Evolutionary conservation across 2,797 vertebrate species (phyloP).

Genomic region (Sebastes nivosus): DNA sequence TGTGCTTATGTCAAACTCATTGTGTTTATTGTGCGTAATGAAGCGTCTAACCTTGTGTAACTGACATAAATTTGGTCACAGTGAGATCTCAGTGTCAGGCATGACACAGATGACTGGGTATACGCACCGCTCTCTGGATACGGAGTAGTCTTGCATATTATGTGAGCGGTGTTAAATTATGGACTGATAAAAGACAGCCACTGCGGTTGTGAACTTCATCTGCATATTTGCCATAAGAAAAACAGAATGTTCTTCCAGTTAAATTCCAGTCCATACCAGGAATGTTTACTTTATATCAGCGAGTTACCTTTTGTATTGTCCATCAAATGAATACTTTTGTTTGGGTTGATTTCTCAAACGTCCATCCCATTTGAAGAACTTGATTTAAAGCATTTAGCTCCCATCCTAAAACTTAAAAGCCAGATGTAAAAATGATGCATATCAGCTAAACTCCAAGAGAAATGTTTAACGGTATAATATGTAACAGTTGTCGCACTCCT

Average conservation of each 20-base stretch:
- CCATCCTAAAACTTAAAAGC: neutral
- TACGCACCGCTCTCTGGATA: neutral
- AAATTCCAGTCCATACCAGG: neutral
- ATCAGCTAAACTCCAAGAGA: neutral
- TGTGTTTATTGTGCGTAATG: conserved; percentile 1
- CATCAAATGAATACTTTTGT: neutral
- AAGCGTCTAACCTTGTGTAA: neutral
- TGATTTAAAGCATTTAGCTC: neutral
- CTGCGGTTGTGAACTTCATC: neutral
- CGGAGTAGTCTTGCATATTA: neutral
- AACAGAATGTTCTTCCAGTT: neutral
- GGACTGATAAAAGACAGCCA: conserved; percentile 10
- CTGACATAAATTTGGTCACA: neutral
- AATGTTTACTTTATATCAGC: neutral
- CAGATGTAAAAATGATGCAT: neutral
- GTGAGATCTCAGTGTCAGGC: neutral
- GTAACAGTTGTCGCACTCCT: no score
- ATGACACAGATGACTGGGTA: conserved; percentile 6
- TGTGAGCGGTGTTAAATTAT: conserved; percentile 24
- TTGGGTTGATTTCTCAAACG: neutral
- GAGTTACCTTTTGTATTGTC: neutral
- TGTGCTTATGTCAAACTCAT: neutral
- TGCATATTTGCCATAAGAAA: neutral
- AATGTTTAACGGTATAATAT: neutral
- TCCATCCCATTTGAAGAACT: neutral